A percentile compares a stretch with the other conserved stretches of the same genome.
phyloP scores from a whole-genome alignment of 2,888 invertebrate species.

The Aspidiotus rigidus region DNA sequence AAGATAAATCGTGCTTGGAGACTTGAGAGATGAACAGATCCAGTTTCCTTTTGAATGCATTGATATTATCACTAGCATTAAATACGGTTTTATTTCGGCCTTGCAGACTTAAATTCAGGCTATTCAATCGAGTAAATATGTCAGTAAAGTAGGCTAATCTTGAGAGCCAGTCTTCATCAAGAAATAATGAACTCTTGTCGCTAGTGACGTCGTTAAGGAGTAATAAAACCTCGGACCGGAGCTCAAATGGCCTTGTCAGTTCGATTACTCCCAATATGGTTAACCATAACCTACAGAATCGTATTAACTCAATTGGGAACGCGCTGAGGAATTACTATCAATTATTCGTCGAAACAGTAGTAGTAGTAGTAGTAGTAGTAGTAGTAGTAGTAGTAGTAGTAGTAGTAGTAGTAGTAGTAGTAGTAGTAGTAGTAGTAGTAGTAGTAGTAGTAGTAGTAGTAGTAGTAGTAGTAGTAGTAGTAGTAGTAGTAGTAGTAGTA shows the following conservation, averaged over 20 bases:
- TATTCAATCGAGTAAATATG: slow-evolving; percentile 27
- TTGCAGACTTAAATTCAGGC: slow-evolving; percentile 29
- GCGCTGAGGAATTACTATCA: too few species aligned
- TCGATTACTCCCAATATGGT: background rate
- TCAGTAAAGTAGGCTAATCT: slow-evolving; percentile 25
- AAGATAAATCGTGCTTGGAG: slow-evolving; percentile 17
- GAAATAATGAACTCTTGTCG: slow-evolving; percentile 18
- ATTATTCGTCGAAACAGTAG: too few species aligned
- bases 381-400: too few species aligned
- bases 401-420: too few species aligned
- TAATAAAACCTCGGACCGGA: slow-evolving; percentile 9
- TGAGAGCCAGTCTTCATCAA: too few species aligned
- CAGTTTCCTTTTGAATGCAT: slow-evolving; percentile 22
- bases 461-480: too few species aligned
- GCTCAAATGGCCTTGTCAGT: slow-evolving; percentile 11
- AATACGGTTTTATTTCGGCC: slow-evolving; percentile 26
- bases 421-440: too few species aligned
- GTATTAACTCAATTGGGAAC: too few species aligned
- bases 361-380: too few species aligned
- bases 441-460: too few species aligned
- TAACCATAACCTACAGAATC: too few species aligned
- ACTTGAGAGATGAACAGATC: slow-evolving; percentile 25
- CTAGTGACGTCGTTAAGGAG: slow-evolving; percentile 8
- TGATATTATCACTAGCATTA: slow-evolving; percentile 22
- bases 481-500: too few species aligned